phyloP scores from a whole-genome alignment of 1,140 invertebrate genomes.

The Parasteatoda tepidariorum region DNA sequence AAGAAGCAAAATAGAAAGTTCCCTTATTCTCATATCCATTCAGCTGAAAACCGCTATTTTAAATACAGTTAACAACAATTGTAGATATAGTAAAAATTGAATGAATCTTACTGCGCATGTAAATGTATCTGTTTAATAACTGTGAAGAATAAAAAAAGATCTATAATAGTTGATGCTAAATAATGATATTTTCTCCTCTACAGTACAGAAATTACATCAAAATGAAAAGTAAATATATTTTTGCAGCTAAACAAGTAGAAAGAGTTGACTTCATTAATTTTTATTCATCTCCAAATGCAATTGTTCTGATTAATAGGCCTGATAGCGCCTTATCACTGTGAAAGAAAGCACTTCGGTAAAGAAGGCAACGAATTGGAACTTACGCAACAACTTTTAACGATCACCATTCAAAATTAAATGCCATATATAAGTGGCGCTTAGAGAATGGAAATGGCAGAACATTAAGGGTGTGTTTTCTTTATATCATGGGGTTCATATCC shows the following conservation, averaged over 20 bases:
- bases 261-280: slow-evolving; percentile 19
- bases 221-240: neutral
- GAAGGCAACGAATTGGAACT: neutral
- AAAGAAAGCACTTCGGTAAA: neutral
- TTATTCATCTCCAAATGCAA: slow-evolving; percentile 13
- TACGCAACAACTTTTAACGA: slow-evolving; percentile 1
- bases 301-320: neutral
- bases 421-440: slow-evolving; percentile 1
- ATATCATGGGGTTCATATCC: slow-evolving; percentile 11
- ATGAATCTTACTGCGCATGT: no score
- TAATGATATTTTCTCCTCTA: no score
- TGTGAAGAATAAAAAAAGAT: no score
- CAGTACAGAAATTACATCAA: no score
- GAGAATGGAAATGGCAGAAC: neutral
- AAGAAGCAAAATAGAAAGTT: no score
- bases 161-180: no score
- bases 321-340: slow-evolving; percentile 13
- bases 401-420: neutral
- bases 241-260: slow-evolving; percentile 29
- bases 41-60: no score
- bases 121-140: no score
- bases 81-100: no score
- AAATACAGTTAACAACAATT: no score
- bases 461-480: neutral
- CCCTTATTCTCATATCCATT: no score